These are phyloP conservation scores for Trichechus manatus DNA, from an alignment of 2,113 vertebrate genomes.

Conservation along the genomic window DNA sequence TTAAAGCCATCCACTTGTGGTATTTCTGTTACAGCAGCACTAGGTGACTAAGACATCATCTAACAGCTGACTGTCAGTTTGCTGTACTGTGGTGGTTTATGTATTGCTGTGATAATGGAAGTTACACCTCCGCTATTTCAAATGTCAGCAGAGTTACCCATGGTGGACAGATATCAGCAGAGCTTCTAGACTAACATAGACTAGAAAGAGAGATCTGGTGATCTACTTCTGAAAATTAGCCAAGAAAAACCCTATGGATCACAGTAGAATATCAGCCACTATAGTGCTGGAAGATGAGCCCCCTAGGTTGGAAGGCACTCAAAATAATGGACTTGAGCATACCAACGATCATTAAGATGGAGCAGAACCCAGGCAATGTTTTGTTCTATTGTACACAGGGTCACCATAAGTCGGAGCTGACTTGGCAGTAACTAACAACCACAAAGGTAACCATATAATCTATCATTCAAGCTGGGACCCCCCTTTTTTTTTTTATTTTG, in stretches of 20 bases:
- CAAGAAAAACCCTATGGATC: neutral
- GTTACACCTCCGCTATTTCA: neutral
- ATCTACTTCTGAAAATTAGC: neutral
- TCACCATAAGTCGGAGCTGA: neutral
- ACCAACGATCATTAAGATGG: neutral
- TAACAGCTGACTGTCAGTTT: neutral
- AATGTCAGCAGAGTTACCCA: neutral
- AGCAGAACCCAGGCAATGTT: neutral
- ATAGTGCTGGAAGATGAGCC: neutral
- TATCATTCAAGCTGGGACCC: neutral
- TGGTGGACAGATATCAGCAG: neutral
- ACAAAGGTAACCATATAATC: neutral
- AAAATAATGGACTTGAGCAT: neutral
- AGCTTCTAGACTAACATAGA: too few species aligned
- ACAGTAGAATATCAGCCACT: neutral
- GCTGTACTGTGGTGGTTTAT: neutral
- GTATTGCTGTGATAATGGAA: neutral
- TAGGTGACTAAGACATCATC: neutral
- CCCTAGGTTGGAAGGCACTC: neutral
- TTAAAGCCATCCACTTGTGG: too few species aligned
- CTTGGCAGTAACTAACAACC: neutral
- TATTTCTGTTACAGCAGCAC: too few species aligned
- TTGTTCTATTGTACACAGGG: neutral
- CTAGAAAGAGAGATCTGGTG: neutral
- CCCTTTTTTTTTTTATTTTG: neutral